These are phyloP conservation scores for Phoenicopterus ruber DNA, from an alignment of 2,113 vertebrate species.

Conservation along the genomic window DNA sequence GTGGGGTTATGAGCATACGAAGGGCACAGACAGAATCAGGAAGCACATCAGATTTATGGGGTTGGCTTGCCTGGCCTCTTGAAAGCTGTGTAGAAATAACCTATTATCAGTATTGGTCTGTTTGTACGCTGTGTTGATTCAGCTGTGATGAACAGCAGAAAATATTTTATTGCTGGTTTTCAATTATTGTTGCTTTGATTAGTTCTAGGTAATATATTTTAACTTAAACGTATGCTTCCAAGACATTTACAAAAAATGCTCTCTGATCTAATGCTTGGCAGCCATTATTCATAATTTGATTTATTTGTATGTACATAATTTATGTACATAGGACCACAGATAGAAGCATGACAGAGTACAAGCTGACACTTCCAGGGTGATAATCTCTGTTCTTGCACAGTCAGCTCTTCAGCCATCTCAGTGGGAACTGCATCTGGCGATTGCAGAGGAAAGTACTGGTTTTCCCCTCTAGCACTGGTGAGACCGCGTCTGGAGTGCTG, in stretches of 20 bases:
- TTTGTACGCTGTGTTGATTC: constrained; percentile 47
- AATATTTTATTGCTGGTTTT: constrained; percentile 45
- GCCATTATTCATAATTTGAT: not conserved
- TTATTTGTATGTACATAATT: not conserved
- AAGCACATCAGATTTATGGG: not conserved
- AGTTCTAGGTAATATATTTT: not conserved
- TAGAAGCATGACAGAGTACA: not conserved
- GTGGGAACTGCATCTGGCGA: not conserved
- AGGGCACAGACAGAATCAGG: not conserved
- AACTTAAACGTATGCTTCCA: not conserved
- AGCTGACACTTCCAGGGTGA: not conserved
- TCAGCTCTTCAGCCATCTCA: not conserved
- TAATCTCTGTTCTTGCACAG: not conserved
- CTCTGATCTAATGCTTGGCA: not conserved
- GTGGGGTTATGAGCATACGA: not conserved
- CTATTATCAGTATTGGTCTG: not conserved
- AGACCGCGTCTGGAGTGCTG: not conserved
- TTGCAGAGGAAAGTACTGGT: not conserved
- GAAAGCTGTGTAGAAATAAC: constrained; percentile 23
- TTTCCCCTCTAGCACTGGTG: not conserved
- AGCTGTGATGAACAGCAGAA: constrained; percentile 19
- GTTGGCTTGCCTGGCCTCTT: not conserved
- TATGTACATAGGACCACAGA: not conserved
- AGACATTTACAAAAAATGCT: not conserved
- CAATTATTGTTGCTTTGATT: constrained; percentile 15